Conservation (phyloP, 2,888 invertebrate genomes). For the Blera fallax region DNA sequence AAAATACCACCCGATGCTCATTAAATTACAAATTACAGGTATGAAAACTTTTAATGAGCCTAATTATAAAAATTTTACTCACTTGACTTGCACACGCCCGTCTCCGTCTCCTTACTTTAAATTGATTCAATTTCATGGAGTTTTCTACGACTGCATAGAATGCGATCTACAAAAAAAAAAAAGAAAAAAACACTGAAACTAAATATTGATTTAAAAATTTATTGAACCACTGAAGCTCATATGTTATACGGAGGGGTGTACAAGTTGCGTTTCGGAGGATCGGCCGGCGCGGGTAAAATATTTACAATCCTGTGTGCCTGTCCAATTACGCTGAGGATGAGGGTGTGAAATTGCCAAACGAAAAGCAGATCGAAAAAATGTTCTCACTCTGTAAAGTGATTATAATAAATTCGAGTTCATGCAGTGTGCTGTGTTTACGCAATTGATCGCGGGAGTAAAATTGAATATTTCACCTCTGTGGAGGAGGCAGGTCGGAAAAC, state of each 20-base stretch:
- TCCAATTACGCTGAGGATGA: conserved; percentile 55
- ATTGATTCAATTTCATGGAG: conserved; percentile 22
- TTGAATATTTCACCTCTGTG: conserved; percentile 42
- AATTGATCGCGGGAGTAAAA: conserved; percentile 55
- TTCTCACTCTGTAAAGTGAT: conserved; percentile 64
- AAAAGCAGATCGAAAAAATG: conserved; percentile 63
- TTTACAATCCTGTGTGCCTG: conserved; percentile 65
- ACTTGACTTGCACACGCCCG: background rate
- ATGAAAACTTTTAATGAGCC: conserved; percentile 66
- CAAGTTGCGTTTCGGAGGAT: background rate
- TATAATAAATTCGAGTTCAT: conserved; percentile 71
- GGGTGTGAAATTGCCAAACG: conserved; percentile 68
- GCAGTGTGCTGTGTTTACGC: conserved; percentile 61
- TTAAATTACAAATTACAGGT: conserved; percentile 66
- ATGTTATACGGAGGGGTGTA: background rate
- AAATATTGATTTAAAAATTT: conserved; percentile 70
- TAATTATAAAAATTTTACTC: conserved; percentile 36
- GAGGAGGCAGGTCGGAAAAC: background rate
- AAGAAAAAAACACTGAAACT: conserved; percentile 45
- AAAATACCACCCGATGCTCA: conserved; percentile 59
- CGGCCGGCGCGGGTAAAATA: conserved; percentile 50
- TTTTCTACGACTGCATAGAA: conserved; percentile 29
- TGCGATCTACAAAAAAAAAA: conserved; percentile 29
- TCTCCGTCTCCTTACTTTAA: conserved; percentile 2
- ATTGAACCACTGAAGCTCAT: conserved; percentile 54